Evolutionary conservation across 2,888 invertebrate genomes (phyloP).

Genomic region (Drosophila mimica): DNA sequence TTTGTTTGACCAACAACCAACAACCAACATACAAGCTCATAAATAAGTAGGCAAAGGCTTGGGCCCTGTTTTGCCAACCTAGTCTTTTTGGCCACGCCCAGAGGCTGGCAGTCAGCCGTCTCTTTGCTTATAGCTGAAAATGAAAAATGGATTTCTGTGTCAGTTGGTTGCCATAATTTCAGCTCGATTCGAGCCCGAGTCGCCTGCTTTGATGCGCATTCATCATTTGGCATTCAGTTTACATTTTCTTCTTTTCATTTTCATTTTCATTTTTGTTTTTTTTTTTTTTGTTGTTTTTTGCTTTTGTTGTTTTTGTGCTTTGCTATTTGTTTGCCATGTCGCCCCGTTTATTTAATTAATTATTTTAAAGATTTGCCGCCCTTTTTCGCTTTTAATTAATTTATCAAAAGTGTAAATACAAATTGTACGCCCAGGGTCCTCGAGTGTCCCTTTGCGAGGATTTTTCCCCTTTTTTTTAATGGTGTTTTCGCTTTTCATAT

Average conservation of each 20-base stretch:
- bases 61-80: constrained; percentile 32
- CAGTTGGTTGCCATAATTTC: constrained; percentile 80
- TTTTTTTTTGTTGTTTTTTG: constrained; percentile 16
- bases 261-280: constrained; percentile 1
- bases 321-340: constrained; percentile 56
- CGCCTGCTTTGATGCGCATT: constrained; percentile 69
- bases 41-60: constrained; percentile 76
- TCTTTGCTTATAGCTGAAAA: constrained; percentile 67
- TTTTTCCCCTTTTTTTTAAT: constrained; percentile 9
- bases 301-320: constrained; percentile 31
- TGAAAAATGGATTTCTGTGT: constrained; percentile 81
- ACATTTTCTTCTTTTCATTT: constrained; percentile 10
- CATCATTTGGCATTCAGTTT: constrained; percentile 74
- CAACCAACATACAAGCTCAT: constrained; percentile 76
- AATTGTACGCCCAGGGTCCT: constrained; percentile 47
- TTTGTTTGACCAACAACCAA: constrained; percentile 77
- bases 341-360: constrained; percentile 77
- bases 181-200: constrained; percentile 52
- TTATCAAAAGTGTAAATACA: constrained; percentile 77
- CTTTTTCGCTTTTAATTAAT: constrained; percentile 73
- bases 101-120: constrained; percentile 25
- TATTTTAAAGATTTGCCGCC: constrained; percentile 74
- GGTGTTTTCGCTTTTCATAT: constrained; percentile 50
- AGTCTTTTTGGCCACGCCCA: constrained; percentile 2
- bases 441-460: constrained; percentile 35